Percentiles rank a stretch among this genome's conserved stretches.
Evolutionary conservation across 23 tunicate species (phyloP).

Genomic region (Ciona savignyi): DNA sequence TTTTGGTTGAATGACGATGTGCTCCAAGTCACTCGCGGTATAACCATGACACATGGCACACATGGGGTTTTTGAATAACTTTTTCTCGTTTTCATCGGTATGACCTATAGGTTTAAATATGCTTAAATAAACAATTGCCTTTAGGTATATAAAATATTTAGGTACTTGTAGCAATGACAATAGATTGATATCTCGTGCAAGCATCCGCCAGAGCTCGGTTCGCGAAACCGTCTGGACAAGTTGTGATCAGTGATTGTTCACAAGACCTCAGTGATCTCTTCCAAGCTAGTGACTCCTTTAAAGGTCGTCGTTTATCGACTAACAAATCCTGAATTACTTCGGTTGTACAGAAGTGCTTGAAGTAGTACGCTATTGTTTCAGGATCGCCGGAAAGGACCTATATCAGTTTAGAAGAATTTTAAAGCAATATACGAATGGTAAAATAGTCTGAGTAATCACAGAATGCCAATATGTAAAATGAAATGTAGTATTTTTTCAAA

Average conservation of each 20-base stretch:
- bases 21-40: neutral
- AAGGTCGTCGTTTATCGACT: neutral
- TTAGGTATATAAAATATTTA: too few relatives aligned
- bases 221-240: constrained; percentile 36
- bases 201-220: constrained; percentile 6
- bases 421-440: neutral
- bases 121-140: too few relatives aligned
- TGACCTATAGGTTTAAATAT: too few relatives aligned
- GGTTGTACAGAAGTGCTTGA: constrained; percentile 59
- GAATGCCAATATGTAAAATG: neutral
- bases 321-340: neutral
- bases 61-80: constrained; percentile 38
- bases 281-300: constrained; percentile 13
- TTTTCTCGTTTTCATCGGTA: neutral
- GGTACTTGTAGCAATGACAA: constrained; percentile 16
- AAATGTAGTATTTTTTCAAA: neutral
- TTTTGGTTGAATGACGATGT: neutral
- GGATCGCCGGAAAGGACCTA: constrained; percentile 71
- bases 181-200: constrained; percentile 57
- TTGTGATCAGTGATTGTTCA: constrained; percentile 22
- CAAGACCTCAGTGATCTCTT: constrained; percentile 44
- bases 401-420: too few relatives aligned
- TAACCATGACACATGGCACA: constrained; percentile 61
- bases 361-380: constrained; percentile 55
- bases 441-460: neutral